These are phyloP conservation scores for Drosophila rhopaloa DNA, from an alignment of 1,140 invertebrate genomes.

Conservation along the genomic window DNA sequence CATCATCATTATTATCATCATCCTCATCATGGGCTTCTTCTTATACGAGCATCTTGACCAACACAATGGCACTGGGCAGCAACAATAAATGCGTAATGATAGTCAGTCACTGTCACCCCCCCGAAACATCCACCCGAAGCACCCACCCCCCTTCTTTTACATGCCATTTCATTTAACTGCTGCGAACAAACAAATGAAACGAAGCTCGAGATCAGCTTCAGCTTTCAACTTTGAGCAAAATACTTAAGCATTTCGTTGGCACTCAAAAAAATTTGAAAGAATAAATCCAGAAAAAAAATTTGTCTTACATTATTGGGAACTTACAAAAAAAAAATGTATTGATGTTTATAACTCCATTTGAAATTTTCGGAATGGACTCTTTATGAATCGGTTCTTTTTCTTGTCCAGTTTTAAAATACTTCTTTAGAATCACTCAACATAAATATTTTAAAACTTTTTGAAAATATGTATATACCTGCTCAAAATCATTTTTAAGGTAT, in stretches of 20 bases:
- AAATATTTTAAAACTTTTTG: too few relatives aligned
- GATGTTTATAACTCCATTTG: too few relatives aligned
- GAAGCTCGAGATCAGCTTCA: slow-evolving; percentile 42
- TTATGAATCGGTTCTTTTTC: too few relatives aligned
- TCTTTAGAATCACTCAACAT: too few relatives aligned
- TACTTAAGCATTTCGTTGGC: slow-evolving; percentile 9
- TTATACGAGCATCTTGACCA: slow-evolving; percentile 52
- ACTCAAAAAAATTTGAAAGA: slow-evolving; percentile 10
- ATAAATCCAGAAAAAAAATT: too few relatives aligned
- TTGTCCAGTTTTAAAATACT: too few relatives aligned
- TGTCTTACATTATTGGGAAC: too few relatives aligned
- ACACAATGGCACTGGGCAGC: slow-evolving; percentile 53
- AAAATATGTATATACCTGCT: too few relatives aligned
- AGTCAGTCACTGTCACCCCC: slow-evolving; percentile 67
- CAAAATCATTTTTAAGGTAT: too few relatives aligned
- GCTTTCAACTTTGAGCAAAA: slow-evolving; percentile 28
- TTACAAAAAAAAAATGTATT: too few relatives aligned
- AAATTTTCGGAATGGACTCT: too few relatives aligned
- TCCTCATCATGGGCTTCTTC: slow-evolving; percentile 32
- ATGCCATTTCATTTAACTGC: slow-evolving; percentile 82
- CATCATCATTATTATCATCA: slow-evolving; percentile 28
- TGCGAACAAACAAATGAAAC: slow-evolving; percentile 77
- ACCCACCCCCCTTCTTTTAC: slow-evolving; percentile 16
- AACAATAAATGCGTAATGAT: slow-evolving; percentile 80
- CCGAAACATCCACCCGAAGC: not conserved